Conservation (phyloP, 2,888 invertebrate species). For the Sminthurinus aureus region DNA sequence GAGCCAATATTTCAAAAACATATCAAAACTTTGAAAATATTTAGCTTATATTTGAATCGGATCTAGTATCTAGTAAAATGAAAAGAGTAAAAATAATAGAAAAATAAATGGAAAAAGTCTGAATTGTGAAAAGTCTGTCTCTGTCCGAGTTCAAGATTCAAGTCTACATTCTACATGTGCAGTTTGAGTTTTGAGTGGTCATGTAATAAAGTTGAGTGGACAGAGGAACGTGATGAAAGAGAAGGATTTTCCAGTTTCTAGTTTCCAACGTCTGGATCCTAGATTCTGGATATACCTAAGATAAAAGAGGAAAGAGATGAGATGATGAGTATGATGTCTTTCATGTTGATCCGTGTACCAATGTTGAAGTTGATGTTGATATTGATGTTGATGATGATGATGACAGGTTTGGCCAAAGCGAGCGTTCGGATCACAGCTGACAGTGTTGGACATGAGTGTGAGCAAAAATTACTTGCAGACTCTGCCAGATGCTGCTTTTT, state of each 20-base stretch:
- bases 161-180: background rate
- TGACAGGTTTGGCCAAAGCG: slow-evolving; percentile 54
- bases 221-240: background rate
- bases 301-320: background rate
- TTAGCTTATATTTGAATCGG: background rate
- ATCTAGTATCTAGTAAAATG: too few species aligned
- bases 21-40: background rate
- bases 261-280: background rate
- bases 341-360: too few species aligned
- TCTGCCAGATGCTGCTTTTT: slow-evolving; percentile 73
- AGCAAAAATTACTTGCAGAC: slow-evolving; percentile 78
- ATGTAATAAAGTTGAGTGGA: background rate
- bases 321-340: background rate
- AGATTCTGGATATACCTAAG: background rate
- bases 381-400: slow-evolving; percentile 10
- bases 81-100: background rate
- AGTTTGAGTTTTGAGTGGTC: background rate
- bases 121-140: background rate
- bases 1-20: background rate
- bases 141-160: background rate
- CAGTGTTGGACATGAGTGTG: slow-evolving; percentile 80
- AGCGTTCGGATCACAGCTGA: slow-evolving; percentile 64
- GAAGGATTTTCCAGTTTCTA: background rate
- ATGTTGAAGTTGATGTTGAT: slow-evolving; percentile 16
- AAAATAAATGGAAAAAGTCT: background rate